Base-by-base conservation (phyloP, 2,797 vertebrate genomes). In the Cetoscarus ocellatus region DNA sequence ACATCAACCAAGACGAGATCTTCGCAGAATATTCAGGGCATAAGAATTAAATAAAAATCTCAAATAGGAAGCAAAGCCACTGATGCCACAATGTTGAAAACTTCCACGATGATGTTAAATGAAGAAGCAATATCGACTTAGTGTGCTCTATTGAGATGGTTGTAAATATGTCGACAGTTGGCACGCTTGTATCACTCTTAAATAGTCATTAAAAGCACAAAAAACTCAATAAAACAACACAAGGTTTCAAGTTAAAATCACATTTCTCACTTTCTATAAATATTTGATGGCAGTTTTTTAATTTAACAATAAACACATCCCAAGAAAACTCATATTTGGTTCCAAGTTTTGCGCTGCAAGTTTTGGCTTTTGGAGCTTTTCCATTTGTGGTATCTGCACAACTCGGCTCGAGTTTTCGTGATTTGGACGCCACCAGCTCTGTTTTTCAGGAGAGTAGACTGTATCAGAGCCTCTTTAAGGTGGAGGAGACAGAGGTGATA, bases 221-320 rank as follows among this genome's bases (percentile, higher is more conserved):
- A 67, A 67, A 63, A 13, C 18, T 48, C 1, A 12, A 53, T 58
- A 18, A 39, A 69, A 67, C 15, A 15, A 61, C 35, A 56, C 55
- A 54, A 65, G 65, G 39, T 51, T 61, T n/a, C 17, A 52, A 36
- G 18, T 49, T 64, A 42, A 60, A 70, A 57, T 67, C 3, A 59
- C 75, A 66, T 63, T 61, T 64, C 55, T 70, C 52, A 59, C 50
- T 71, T 48, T 38, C 40, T 49, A n/a, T 40, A 54, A 42, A 50
- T 39, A 61, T 72, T 61, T 5, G 74, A 76, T 3, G 53, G 79
- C 83, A 82, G 79, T 88, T 83, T 88, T 83, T 83, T 48, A 34
- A 55, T 61, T 59, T 49, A 34, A 61, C 52, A 18, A 64, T 69
- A 61, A 76, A 75, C 40, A 6, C 12, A 34, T 79, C 67, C 42